Evolutionary conservation across 2,797 vertebrate genomes (phyloP).

Genomic region (Picus viridis): DNA sequence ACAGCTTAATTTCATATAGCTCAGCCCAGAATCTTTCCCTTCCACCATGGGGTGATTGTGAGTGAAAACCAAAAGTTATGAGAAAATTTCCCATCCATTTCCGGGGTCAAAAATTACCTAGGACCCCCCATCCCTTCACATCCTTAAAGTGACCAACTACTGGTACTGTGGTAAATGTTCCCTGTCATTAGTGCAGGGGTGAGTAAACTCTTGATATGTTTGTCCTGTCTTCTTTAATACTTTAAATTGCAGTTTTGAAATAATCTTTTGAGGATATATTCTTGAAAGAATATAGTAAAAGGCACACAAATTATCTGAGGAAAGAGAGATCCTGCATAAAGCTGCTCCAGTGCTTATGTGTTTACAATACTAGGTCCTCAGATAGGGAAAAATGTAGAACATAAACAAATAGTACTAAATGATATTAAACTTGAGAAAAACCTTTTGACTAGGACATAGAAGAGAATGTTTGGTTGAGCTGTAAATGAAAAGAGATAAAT

Average conservation of each 20-base stretch:
- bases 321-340: conserved; percentile 29
- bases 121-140: not conserved
- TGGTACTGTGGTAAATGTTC: conserved; percentile 30
- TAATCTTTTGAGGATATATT: not conserved
- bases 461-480: not conserved
- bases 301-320: conserved; percentile 1
- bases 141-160: not conserved
- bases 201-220: not conserved
- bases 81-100: not conserved
- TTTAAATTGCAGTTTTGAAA: conserved; percentile 32
- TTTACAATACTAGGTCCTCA: conserved; percentile 6
- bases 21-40: not conserved
- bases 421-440: conserved; percentile 28
- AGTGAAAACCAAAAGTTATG: not conserved
- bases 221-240: conserved; percentile 5
- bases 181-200: not conserved
- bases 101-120: not conserved
- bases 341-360: conserved; percentile 41
- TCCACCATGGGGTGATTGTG: not conserved
- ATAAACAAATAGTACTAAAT: conserved; percentile 37
- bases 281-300: not conserved
- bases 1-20: not conserved
- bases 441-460: not conserved
- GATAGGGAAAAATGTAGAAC: conserved; percentile 7
- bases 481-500: not conserved